Conservation (phyloP, 2,888 invertebrate species). For the Tetheella fluctuosa region DNA sequence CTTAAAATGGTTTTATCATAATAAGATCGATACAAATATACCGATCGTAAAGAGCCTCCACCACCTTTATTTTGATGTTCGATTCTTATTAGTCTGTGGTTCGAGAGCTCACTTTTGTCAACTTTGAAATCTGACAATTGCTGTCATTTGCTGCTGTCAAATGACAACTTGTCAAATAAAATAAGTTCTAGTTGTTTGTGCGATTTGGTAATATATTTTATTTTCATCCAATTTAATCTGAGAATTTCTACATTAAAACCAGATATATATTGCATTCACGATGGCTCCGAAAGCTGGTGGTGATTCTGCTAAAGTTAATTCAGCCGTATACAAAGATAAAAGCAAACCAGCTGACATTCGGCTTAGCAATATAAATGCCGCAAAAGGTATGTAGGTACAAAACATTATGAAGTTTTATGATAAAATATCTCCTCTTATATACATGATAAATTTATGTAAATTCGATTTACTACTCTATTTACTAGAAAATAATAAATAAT, state of each 20-base stretch:
- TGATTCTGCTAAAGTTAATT: slow-evolving; percentile 76
- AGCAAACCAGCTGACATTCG: slow-evolving; percentile 97
- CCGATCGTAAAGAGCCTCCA: no score
- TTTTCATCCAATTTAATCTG: slow-evolving; percentile 43
- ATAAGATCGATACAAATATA: no score
- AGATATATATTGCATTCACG: slow-evolving; percentile 22
- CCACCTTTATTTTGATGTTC: no score
- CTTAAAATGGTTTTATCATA: no score
- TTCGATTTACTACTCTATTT: no score
- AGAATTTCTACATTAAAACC: slow-evolving; percentile 18
- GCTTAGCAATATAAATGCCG: slow-evolving; percentile 97
- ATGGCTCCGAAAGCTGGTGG: slow-evolving; percentile 81
- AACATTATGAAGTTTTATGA: slow-evolving; percentile 49
- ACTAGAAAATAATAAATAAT: no score
- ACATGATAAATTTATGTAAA: no score
- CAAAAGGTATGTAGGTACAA: slow-evolving; percentile 90
- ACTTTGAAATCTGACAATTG: no score
- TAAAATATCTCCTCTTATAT: slow-evolving; percentile 13
- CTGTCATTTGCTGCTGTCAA: no score
- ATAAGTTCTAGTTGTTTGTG: not conserved
- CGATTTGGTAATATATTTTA: not conserved
- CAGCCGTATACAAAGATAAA: slow-evolving; percentile 92
- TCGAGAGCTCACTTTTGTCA: no score
- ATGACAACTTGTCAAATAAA: not conserved
- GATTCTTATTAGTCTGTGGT: no score